These are phyloP conservation scores for Lycaena phlaeas DNA, from an alignment of 2,888 invertebrate species.

Conservation along the genomic window DNA sequence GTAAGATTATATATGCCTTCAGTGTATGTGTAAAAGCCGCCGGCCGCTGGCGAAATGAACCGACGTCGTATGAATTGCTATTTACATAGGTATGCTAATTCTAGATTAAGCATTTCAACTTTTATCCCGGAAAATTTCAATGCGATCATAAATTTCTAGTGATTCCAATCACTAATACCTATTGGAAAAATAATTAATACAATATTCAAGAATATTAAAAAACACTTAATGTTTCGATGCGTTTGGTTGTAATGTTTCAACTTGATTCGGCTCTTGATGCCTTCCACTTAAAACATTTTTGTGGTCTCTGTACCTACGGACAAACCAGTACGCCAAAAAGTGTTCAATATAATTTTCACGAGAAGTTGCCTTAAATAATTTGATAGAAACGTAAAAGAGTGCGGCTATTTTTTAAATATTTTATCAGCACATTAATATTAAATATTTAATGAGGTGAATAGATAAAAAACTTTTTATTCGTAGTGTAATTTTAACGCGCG, in stretches of 20 bases:
- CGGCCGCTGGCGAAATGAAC: not conserved
- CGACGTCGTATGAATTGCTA: not conserved
- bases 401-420: constrained; percentile 3
- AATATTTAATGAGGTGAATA: not conserved
- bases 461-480: too few species aligned
- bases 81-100: not conserved
- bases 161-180: too few species aligned
- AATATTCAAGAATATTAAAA: too few species aligned
- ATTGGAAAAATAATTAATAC: too few species aligned
- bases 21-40: constrained; percentile 20
- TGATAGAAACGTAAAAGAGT: not conserved
- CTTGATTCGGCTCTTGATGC: too few species aligned
- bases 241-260: too few species aligned
- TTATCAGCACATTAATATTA: not conserved
- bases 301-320: too few species aligned
- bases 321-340: not conserved
- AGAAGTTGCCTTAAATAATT: constrained; percentile 6
- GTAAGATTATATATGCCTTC: constrained; percentile 41
- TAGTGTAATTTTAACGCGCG: not conserved
- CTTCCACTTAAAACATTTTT: too few species aligned
- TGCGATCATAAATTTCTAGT: too few species aligned
- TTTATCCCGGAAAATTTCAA: not conserved
- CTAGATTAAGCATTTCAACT: not conserved
- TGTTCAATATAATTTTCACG: constrained; percentile 5
- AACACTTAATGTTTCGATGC: too few species aligned